Evolutionary conservation across 2,797 vertebrate species (phyloP), one percentile per base, ranked within the genome.

Genomic region (Borostomias antarcticus): DNA sequence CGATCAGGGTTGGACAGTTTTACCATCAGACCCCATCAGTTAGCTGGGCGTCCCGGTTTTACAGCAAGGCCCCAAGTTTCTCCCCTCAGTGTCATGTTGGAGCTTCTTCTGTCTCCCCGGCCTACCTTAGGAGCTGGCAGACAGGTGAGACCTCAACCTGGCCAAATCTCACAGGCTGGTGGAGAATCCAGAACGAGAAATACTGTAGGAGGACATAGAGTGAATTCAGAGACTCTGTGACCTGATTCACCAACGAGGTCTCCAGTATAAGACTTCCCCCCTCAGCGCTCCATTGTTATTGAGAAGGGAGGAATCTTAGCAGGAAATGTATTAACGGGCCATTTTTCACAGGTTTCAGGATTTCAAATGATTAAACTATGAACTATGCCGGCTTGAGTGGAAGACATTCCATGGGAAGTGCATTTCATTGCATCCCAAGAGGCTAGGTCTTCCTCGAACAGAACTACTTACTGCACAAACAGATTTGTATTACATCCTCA

Each of bases 61-160:
- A 62, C 62, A 58, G 66, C 1, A 1, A 59, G 25, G 58, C 53
- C 74, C 33, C 2, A 63, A 58, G 35, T 70, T 67, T 76, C 63
- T 53, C 67, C 37, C 52, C 53, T 65, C 54, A 17, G 66, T 64
- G 70, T 25, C 32, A 62, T 61, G 62, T 69, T 72, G 53, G 59
- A 21, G 35, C 25, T 10, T 8, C 8, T 23, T 19, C 33, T 7
- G 45, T 15, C 21, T 19, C 43, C 30, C 28, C 5, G 4, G 23
- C 26, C 15, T 52, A 1, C 53, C 33, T 15, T 17, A 11, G n/a
- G 30, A 10, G 32, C 51, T 58, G 54, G 28, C 58, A 45, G 58
- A 15, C 40, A 60, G 7, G 13, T 21, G 58, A 60, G 30, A 58
- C 5, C 54, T 58, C 47, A 10, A n/a, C 25, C 45, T 2, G 19